phyloP scores from a whole-genome alignment of 2,113 vertebrate genomes.

The Epinephelus cyanopodus region DNA sequence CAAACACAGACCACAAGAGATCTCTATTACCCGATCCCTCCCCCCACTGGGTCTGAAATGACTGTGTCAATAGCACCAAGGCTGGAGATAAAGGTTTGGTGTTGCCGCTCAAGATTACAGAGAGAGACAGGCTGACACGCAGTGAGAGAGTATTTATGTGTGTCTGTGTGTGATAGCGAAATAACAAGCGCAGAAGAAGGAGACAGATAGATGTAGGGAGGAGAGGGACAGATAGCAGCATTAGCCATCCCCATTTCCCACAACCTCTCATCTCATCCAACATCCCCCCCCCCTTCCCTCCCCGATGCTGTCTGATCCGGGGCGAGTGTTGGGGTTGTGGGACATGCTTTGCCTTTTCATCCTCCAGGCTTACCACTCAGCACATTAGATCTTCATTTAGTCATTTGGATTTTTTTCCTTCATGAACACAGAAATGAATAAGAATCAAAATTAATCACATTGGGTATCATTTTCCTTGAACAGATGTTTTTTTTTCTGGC shows the following conservation, averaged over 20 bases:
- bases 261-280: constrained; percentile 63
- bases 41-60: constrained; percentile 62
- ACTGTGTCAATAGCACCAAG: constrained; percentile 62
- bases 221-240: constrained; percentile 59
- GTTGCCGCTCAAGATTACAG: constrained; percentile 60
- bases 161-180: constrained; percentile 48
- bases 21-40: constrained; percentile 55
- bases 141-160: constrained; percentile 37
- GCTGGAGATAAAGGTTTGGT: constrained; percentile 62
- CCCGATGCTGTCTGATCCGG: constrained; percentile 49
- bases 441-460: not conserved
- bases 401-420: constrained; percentile 17
- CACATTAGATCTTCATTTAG: constrained; percentile 33
- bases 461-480: not conserved
- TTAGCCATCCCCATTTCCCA: constrained; percentile 64
- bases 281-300: constrained; percentile 21
- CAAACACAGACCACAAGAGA: constrained; percentile 48
- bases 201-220: constrained; percentile 53
- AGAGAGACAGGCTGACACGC: constrained; percentile 15
- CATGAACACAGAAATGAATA: not conserved
- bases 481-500: not conserved
- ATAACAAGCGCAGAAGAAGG: constrained; percentile 46
- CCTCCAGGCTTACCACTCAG: constrained; percentile 30
- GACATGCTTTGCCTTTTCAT: constrained; percentile 48
- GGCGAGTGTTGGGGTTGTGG: constrained; percentile 39